Percentiles rank a stretch among this genome's conserved stretches.
phyloP scores from a whole-genome alignment of 1,140 invertebrate genomes.

The Wiebesia pumilae region DNA sequence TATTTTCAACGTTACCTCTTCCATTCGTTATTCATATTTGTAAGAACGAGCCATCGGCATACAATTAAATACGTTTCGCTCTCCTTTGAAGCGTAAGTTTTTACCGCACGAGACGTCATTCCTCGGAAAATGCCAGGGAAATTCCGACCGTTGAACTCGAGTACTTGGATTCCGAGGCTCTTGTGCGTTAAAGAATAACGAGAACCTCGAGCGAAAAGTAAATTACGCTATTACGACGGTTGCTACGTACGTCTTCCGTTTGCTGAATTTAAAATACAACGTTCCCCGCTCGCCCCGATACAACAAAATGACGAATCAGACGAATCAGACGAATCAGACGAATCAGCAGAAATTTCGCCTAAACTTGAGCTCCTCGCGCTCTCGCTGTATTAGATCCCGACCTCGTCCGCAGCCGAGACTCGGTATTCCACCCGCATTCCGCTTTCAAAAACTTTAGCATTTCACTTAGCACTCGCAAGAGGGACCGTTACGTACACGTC shows the following conservation, averaged over 20 bases:
- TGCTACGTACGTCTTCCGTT: background rate
- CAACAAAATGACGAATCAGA: background rate
- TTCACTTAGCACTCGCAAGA: background rate
- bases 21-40: background rate
- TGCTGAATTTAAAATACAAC: background rate
- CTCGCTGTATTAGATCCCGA: background rate
- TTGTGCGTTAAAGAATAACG: background rate
- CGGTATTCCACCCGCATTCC: background rate
- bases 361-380: background rate
- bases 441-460: constrained; percentile 8
- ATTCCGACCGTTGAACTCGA: background rate
- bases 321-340: too few relatives aligned
- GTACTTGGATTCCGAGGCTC: too few relatives aligned
- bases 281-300: background rate
- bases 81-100: background rate
- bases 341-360: background rate
- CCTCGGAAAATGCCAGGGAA: background rate
- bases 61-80: too few relatives aligned
- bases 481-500: background rate
- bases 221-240: too few relatives aligned
- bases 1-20: background rate
- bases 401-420: background rate
- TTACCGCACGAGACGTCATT: background rate
- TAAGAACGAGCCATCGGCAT: too few relatives aligned
- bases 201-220: background rate